Evolutionary conservation across 2,888 invertebrate species (phyloP).

Genomic region (Allophyes oxyacanthae): DNA sequence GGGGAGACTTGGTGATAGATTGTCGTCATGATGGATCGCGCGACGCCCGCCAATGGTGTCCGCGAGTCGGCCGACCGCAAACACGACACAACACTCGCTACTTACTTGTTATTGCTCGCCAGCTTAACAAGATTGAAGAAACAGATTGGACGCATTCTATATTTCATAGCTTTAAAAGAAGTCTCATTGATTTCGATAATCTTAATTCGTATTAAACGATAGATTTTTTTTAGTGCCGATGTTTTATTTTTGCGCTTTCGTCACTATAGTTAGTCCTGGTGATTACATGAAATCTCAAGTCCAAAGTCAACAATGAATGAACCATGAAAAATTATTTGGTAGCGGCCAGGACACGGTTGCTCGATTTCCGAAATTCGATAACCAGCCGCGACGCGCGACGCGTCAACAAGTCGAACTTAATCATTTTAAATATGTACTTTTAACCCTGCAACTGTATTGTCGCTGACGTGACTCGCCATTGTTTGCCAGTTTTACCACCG

Average conservation of each 20-base stretch:
- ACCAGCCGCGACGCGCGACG: conserved; percentile 80
- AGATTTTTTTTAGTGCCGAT: conserved; percentile 2
- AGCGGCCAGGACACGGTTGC: conserved; percentile 66
- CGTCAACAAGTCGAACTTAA: conserved; percentile 87
- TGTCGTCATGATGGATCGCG: conserved; percentile 78
- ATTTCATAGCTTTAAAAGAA: conserved; percentile 16
- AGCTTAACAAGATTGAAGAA: conserved; percentile 47
- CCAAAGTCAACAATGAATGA: conserved; percentile 63
- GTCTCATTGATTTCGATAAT: conserved; percentile 22
- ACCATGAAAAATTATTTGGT: conserved; percentile 76
- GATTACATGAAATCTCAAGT: conserved; percentile 51
- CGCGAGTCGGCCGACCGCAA: conserved; percentile 66
- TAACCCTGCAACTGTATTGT: conserved; percentile 72
- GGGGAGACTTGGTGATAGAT: conserved; percentile 73
- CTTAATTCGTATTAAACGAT: background rate
- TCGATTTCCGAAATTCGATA: conserved; percentile 81
- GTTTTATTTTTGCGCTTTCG: conserved; percentile 15
- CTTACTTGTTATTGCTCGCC: conserved; percentile 56
- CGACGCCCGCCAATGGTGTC: conserved; percentile 63
- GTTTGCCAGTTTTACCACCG: conserved; percentile 72
- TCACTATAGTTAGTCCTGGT: conserved; percentile 30
- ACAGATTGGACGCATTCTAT: conserved; percentile 34
- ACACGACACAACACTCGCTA: conserved; percentile 64
- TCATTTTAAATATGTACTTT: conserved; percentile 84
- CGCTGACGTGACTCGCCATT: conserved; percentile 77